Evolutionary conservation across 2,113 vertebrate species (phyloP).

Genomic region (Zosterops pallidus): DNA sequence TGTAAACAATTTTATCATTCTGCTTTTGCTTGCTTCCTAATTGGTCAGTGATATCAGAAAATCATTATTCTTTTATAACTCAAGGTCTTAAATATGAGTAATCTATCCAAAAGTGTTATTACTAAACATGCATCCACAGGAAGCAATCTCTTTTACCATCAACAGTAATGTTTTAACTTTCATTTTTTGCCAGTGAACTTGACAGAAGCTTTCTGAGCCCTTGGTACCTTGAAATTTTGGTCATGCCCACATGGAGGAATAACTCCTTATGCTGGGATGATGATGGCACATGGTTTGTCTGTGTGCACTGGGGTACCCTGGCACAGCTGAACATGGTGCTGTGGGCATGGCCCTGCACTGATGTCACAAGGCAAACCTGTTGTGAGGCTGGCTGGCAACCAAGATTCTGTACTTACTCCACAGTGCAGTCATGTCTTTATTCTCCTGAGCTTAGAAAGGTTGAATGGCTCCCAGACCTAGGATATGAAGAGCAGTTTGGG

Average conservation of each 20-base stretch:
- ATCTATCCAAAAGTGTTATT: neutral
- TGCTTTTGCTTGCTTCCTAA: neutral
- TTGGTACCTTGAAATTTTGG: neutral
- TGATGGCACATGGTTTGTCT: rapidly evolving
- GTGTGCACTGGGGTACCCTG: neutral
- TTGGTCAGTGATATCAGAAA: neutral
- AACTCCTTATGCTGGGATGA: neutral
- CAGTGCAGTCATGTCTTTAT: neutral
- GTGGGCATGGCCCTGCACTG: rapidly evolving
- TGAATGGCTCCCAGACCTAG: neutral
- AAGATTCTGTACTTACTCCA: neutral
- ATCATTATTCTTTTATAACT: neutral
- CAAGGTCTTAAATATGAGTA: neutral
- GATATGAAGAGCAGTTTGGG: neutral
- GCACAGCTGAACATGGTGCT: rapidly evolving
- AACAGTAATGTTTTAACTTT: neutral
- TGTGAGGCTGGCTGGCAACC: neutral
- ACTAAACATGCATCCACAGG: neutral
- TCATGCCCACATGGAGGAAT: neutral
- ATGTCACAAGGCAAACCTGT: neutral
- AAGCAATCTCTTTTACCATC: neutral
- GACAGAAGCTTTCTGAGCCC: neutral
- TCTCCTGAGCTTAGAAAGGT: neutral
- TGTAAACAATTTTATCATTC: neutral
- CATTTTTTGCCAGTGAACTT: neutral